A percentile compares a stretch with the other conserved stretches of the same genome.
Conservation (phyloP, 2,888 invertebrate species). For the Diplazon laetatorius region DNA sequence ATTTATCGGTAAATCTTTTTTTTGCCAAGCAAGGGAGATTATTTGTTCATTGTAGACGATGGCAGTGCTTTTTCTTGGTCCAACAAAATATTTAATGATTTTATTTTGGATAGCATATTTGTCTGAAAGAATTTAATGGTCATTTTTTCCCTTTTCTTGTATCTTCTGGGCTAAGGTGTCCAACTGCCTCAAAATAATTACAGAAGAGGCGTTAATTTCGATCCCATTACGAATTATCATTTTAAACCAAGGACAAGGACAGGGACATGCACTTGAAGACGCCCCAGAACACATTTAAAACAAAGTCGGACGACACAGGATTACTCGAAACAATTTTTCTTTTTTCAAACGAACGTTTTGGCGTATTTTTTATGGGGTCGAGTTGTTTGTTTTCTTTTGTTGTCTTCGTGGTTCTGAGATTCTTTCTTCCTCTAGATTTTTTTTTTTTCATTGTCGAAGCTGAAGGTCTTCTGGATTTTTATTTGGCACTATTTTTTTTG, state of each 20-base stretch:
- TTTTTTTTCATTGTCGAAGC: background rate
- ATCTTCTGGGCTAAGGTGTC: slow-evolving; percentile 1
- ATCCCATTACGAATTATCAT: slow-evolving; percentile 39
- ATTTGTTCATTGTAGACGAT: too few species aligned
- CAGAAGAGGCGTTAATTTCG: slow-evolving; percentile 41
- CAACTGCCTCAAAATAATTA: slow-evolving; percentile 43
- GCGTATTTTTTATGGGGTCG: background rate
- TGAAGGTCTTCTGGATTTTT: slow-evolving; percentile 6
- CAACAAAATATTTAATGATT: too few species aligned
- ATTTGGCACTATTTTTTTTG: slow-evolving; percentile 20
- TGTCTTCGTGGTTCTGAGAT: slow-evolving; percentile 11
- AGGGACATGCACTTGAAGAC: slow-evolving; percentile 50
- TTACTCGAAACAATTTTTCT: slow-evolving; percentile 7
- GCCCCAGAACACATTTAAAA: background rate
- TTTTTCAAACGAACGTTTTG: slow-evolving; percentile 27
- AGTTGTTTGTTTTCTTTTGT: background rate
- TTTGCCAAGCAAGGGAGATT: too few species aligned
- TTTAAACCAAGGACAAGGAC: slow-evolving; percentile 46
- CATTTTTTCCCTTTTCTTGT: too few species aligned
- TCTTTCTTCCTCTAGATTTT: slow-evolving; percentile 13
- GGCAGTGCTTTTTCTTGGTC: too few species aligned
- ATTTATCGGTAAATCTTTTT: too few species aligned
- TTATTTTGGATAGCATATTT: too few species aligned
- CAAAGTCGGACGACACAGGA: slow-evolving; percentile 4
- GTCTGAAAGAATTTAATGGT: too few species aligned